A percentile compares a stretch with the other conserved stretches of the same genome.
Conservation (phyloP, 2,797 vertebrate genomes). For the Ataeniobius toweri region DNA sequence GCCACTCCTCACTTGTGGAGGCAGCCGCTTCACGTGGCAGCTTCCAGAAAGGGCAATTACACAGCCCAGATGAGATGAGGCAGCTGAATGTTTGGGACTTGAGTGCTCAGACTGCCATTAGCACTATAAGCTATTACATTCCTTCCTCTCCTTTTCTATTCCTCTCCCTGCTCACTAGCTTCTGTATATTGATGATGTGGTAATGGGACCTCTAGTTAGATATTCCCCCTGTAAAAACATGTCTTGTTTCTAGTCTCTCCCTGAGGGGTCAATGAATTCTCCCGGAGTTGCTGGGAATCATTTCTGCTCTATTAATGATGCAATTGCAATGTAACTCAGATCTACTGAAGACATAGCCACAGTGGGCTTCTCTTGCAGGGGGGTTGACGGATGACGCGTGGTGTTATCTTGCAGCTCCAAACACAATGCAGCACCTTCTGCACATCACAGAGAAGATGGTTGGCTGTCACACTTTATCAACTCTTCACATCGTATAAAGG, state of each 20-base stretch:
- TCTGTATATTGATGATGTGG: conserved; percentile 74
- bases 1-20: conserved; percentile 72
- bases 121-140: conserved; percentile 69
- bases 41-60: conserved; percentile 76
- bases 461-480: conserved; percentile 40
- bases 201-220: conserved; percentile 75
- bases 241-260: conserved; percentile 71
- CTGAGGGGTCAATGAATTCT: conserved; percentile 75
- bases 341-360: conserved; percentile 61
- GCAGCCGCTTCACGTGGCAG: conserved; percentile 64
- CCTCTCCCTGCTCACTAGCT: conserved; percentile 50
- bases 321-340: conserved; percentile 74
- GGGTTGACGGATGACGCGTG: conserved; percentile 56
- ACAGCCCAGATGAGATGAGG: conserved; percentile 70
- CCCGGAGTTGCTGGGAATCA: conserved; percentile 65
- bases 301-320: conserved; percentile 78
- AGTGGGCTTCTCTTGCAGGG: conserved; percentile 44
- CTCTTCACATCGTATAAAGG: conserved; percentile 14
- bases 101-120: conserved; percentile 70
- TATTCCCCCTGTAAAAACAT: conserved; percentile 75
- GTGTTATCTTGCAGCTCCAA: conserved; percentile 50
- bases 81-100: conserved; percentile 72
- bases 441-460: conserved; percentile 39
- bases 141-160: conserved; percentile 26
- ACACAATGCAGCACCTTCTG: conserved; percentile 53